Percentiles rank a stretch among this genome's conserved stretches.
phyloP scores from a whole-genome alignment of 2,888 invertebrate genomes.

The Leucophenga maculata region DNA sequence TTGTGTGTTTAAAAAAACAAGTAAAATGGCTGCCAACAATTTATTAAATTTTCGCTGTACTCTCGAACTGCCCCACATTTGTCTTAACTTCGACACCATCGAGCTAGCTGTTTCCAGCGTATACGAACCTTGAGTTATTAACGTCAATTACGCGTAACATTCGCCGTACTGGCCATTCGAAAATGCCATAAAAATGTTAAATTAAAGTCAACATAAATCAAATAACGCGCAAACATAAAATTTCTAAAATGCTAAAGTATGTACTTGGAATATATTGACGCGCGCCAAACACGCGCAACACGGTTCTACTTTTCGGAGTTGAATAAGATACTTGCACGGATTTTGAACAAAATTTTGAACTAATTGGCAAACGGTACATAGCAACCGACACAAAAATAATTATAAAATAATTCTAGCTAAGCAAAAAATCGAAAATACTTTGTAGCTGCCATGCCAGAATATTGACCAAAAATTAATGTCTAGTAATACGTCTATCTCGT shows the following conservation, averaged over 20 bases:
- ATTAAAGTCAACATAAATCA: conserved; percentile 26
- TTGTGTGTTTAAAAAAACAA: background rate
- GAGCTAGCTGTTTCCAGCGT: too few relatives aligned
- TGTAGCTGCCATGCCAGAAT: too few relatives aligned
- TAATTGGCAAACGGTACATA: too few relatives aligned
- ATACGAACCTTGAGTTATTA: conserved; percentile 3
- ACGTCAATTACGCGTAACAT: conserved; percentile 14
- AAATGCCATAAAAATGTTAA: conserved; percentile 15
- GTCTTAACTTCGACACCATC: background rate
- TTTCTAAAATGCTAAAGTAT: background rate
- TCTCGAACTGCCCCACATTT: too few relatives aligned
- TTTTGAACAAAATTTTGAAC: too few relatives aligned
- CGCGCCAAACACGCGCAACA: background rate
- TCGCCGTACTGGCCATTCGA: background rate
- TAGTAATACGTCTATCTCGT: too few relatives aligned
- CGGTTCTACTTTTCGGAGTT: too few relatives aligned
- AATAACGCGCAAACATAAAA: background rate
- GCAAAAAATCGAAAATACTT: too few relatives aligned
- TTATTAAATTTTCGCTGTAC: background rate
- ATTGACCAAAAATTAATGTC: too few relatives aligned
- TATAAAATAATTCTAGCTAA: too few relatives aligned
- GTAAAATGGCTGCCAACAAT: background rate
- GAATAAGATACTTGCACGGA: too few relatives aligned
- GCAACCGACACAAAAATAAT: too few relatives aligned
- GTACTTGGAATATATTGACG: background rate